A percentile compares a stretch with the other conserved stretches of the same genome.
These are phyloP conservation scores for Copsychus sechellarum DNA, from an alignment of 2,113 vertebrate species.

Conservation along the genomic window DNA sequence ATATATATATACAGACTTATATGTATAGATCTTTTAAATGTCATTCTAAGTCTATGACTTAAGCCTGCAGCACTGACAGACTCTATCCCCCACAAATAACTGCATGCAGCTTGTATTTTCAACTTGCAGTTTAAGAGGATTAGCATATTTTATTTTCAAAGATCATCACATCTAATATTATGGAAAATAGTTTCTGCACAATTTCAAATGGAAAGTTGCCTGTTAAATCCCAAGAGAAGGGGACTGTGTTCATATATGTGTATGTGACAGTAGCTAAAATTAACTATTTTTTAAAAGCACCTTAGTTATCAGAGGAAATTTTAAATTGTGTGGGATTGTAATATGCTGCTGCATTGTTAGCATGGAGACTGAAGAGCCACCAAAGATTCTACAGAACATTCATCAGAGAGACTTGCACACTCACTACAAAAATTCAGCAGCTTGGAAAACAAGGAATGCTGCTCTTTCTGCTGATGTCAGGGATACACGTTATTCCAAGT, in stretches of 20 bases:
- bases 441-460: background rate
- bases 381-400: background rate
- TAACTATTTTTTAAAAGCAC: background rate
- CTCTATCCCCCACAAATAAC: background rate
- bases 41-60: background rate
- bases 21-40: background rate
- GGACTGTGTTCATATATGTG: background rate
- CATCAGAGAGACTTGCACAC: background rate
- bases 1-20: background rate
- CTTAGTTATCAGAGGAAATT: background rate
- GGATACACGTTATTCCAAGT: background rate
- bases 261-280: background rate
- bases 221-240: background rate
- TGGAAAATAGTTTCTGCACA: background rate
- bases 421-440: background rate
- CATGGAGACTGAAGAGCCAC: background rate
- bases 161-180: conserved; percentile 3
- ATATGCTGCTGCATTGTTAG: background rate
- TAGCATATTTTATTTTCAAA: conserved; percentile 42
- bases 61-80: background rate
- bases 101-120: background rate
- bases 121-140: conserved; percentile 14
- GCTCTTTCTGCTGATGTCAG: background rate
- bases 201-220: background rate
- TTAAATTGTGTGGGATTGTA: background rate